Conservation (phyloP, 2,797 vertebrate genomes). For the Merluccius polli region DNA sequence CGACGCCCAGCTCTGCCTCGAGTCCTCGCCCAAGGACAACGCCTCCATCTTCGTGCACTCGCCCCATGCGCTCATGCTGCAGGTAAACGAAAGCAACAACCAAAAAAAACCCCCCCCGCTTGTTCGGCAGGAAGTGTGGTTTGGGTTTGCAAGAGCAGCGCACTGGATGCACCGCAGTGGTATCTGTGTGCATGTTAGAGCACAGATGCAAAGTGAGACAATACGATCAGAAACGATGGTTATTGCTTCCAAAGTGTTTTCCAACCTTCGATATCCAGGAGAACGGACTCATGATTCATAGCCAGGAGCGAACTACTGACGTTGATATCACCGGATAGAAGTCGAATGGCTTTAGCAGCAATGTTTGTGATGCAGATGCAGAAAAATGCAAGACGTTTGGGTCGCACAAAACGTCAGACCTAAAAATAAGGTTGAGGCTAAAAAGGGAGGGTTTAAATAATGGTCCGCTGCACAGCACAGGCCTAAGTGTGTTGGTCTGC, state of each 20-base stretch:
- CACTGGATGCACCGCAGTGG: background rate
- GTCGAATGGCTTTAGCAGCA: too few species aligned
- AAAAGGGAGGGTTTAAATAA: background rate
- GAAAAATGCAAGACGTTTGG: background rate
- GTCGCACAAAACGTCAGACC: background rate
- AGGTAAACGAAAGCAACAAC: constrained; percentile 74
- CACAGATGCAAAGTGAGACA: background rate
- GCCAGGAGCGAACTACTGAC: background rate
- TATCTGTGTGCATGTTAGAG: too few species aligned
- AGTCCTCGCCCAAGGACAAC: constrained; percentile 97
- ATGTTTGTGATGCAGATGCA: background rate
- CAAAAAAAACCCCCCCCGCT: background rate
- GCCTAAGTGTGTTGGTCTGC: background rate
- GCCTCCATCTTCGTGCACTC: constrained; percentile 97
- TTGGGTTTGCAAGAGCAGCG: background rate
- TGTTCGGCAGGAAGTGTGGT: background rate
- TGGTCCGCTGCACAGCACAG: background rate
- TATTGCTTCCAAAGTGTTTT: background rate
- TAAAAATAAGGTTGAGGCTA: background rate
- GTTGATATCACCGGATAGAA: background rate
- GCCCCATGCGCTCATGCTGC: constrained; percentile 97
- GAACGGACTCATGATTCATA: background rate
- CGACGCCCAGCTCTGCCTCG: constrained; percentile 96
- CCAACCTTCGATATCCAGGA: too few species aligned
- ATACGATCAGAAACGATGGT: background rate